Percentiles rank a stretch among this genome's conserved stretches.
phyloP scores from a whole-genome alignment of 2,113 vertebrate species.

The Halichoerus grypus region DNA sequence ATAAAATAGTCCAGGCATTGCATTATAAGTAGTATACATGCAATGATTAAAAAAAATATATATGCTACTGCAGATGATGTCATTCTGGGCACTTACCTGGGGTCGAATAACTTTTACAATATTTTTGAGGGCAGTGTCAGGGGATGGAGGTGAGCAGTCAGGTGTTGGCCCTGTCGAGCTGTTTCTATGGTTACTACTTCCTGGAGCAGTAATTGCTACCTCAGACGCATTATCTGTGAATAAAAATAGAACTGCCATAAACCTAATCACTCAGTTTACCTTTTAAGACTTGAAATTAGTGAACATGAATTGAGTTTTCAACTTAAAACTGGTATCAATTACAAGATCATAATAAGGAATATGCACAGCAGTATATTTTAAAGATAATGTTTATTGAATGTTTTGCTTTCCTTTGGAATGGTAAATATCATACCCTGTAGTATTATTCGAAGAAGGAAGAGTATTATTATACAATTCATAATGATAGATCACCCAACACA shows the following conservation, averaged over 20 bases:
- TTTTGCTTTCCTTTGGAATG: constrained; percentile 55
- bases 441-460: not conserved
- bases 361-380: not conserved
- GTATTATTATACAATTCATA: constrained; percentile 52
- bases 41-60: not conserved
- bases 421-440: not conserved
- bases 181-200: constrained; percentile 96
- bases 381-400: constrained; percentile 48
- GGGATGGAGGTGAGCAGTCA: constrained; percentile 98
- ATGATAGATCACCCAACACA: not conserved
- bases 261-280: constrained; percentile 77
- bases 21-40: not conserved
- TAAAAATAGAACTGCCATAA: constrained; percentile 86
- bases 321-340: constrained; percentile 46
- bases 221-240: constrained; percentile 94
- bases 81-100: constrained; percentile 91
- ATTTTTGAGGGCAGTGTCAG: constrained; percentile 98
- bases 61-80: not conserved
- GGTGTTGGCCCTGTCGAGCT: constrained; percentile 96
- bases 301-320: constrained; percentile 70
- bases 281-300: constrained; percentile 72
- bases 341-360: constrained; percentile 46
- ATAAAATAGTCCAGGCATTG: not conserved
- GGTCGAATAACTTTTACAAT: constrained; percentile 99
- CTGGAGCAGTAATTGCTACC: constrained; percentile 92